phyloP scores from a whole-genome alignment of 53 echinoderm and acorn worm genomes.

The Echinarachnius parma region DNA sequence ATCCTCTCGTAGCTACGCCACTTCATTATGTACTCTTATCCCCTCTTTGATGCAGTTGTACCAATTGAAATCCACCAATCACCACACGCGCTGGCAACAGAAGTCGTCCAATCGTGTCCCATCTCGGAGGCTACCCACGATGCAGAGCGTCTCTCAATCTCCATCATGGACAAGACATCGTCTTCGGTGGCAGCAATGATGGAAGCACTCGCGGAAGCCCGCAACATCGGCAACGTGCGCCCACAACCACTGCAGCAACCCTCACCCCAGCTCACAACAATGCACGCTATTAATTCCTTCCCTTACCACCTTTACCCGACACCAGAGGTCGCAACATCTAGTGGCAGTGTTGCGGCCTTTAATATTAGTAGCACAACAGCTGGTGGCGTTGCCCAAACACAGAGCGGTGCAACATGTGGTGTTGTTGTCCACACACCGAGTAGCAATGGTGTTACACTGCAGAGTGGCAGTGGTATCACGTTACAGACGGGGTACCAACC shows the following conservation, averaged over 20 bases:
- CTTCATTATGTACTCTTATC: conserved; percentile 1
- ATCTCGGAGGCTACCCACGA: conserved; percentile 34
- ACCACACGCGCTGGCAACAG: background rate
- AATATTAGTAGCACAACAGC: conserved; percentile 1
- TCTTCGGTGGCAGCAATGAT: conserved; percentile 64
- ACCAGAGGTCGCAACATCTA: background rate
- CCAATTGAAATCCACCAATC: conserved; percentile 22
- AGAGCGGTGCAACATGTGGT: no score
- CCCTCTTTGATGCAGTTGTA: background rate
- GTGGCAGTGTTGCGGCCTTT: background rate
- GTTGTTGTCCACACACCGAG: no score
- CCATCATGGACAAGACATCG: conserved; percentile 46
- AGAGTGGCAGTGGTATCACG: background rate
- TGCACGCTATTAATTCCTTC: conserved; percentile 4
- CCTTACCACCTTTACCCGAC: conserved; percentile 4
- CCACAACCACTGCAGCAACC: conserved; percentile 25
- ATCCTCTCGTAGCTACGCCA: no score
- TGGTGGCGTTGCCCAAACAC: background rate
- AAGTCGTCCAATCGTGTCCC: conserved; percentile 8
- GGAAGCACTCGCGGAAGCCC: conserved; percentile 69
- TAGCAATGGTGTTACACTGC: no score
- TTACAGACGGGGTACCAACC: background rate
- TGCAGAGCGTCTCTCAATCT: conserved; percentile 27
- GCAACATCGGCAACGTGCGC: conserved; percentile 55
- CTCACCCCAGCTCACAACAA: background rate